These are phyloP conservation scores for Brachymystax lenok DNA, from an alignment of 2,797 vertebrate species.

Conservation along the genomic window DNA sequence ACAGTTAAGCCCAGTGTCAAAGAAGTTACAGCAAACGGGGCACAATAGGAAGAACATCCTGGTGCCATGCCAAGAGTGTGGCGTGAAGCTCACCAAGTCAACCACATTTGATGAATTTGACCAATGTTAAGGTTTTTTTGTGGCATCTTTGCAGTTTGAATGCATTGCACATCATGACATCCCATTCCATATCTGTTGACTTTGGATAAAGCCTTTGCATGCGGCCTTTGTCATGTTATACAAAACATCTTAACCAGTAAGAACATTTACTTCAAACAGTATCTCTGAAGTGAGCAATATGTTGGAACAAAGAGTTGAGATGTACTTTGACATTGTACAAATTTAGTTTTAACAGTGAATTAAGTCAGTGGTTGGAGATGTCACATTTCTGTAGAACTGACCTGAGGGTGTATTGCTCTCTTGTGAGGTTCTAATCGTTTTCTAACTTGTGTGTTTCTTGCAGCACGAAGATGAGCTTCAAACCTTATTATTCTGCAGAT, in stretches of 20 bases:
- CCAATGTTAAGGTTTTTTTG: slow-evolving; percentile 14
- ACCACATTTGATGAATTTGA: slow-evolving; percentile 31
- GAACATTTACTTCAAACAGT: slow-evolving; percentile 6
- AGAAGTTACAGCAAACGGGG: neutral
- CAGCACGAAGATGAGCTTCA: slow-evolving; percentile 54
- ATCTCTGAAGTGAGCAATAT: slow-evolving; percentile 8
- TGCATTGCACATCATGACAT: slow-evolving; percentile 6
- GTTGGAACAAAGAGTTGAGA: slow-evolving; percentile 12
- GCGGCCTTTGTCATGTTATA: slow-evolving; percentile 50
- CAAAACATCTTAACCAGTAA: slow-evolving; percentile 37
- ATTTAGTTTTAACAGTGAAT: neutral
- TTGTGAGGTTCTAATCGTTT: slow-evolving; percentile 41
- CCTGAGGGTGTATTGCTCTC: slow-evolving; percentile 22
- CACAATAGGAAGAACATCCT: neutral
- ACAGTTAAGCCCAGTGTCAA: neutral
- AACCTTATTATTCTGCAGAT: slow-evolving; percentile 48
- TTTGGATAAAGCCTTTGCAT: slow-evolving; percentile 21
- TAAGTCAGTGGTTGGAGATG: slow-evolving; percentile 6
- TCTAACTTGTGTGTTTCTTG: slow-evolving; percentile 48
- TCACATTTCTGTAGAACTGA: slow-evolving; percentile 40
- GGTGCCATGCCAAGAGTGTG: neutral
- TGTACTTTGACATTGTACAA: slow-evolving; percentile 6
- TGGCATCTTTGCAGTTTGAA: slow-evolving; percentile 7
- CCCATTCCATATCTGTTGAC: slow-evolving; percentile 25
- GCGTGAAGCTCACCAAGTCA: neutral